These are phyloP conservation scores for Cetonia aurata DNA, from an alignment of 2,888 invertebrate genomes.

Conservation along the genomic window DNA sequence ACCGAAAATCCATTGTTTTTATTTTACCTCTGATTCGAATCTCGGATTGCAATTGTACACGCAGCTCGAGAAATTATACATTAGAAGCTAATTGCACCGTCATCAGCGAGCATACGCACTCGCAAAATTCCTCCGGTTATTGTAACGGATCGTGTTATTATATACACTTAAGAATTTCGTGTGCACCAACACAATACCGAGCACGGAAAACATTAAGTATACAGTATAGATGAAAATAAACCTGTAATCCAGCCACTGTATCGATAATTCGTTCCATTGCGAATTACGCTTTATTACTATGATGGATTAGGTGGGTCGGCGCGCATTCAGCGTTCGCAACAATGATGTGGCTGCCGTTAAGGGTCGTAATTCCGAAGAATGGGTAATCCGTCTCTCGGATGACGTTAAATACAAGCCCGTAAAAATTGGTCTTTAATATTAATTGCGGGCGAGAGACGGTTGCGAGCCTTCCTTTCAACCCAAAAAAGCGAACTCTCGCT, in stretches of 20 bases:
- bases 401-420: conserved; percentile 55
- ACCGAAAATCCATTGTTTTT: conserved; percentile 36
- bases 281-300: conserved; percentile 60
- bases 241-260: conserved; percentile 50
- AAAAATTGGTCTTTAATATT: conserved; percentile 41
- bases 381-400: conserved; percentile 63
- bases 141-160: conserved; percentile 41
- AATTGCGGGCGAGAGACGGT: conserved; percentile 28
- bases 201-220: conserved; percentile 38
- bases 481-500: conserved; percentile 18
- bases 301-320: conserved; percentile 60
- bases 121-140: conserved; percentile 33
- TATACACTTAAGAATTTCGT: conserved; percentile 38
- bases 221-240: conserved; percentile 44
- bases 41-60: conserved; percentile 9
- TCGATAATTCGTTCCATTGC: conserved; percentile 52
- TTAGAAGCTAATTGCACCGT: conserved; percentile 31
- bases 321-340: conserved; percentile 55
- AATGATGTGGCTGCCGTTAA: conserved; percentile 50
- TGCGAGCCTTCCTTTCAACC: conserved; percentile 9
- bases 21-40: conserved; percentile 6
- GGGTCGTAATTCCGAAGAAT: conserved; percentile 58
- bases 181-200: conserved; percentile 35
- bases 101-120: conserved; percentile 31
- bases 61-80: conserved; percentile 31